phyloP scores from a whole-genome alignment of 2,797 vertebrate species.

The Nothura maculosa region DNA sequence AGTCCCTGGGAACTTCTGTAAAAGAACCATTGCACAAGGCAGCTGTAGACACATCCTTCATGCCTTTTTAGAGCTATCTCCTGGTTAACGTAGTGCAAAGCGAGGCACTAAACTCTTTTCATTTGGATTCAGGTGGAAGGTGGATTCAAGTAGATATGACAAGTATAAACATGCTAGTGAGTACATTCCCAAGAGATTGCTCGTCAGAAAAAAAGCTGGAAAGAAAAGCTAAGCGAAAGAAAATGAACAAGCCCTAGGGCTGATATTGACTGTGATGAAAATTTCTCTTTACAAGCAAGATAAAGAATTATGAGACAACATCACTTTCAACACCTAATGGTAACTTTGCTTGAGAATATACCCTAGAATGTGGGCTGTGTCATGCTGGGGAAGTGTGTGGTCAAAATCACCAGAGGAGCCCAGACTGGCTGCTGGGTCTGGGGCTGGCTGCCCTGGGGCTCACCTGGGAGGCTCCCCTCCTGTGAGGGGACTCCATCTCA shows the following conservation, averaged over 20 bases:
- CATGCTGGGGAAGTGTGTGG: neutral
- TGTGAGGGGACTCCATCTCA: neutral
- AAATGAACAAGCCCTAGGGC: neutral
- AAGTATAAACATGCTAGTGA: neutral
- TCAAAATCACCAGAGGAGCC: neutral
- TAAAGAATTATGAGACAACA: neutral
- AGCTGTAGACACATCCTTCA: neutral
- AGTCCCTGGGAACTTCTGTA: neutral
- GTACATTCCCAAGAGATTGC: neutral
- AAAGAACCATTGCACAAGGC: neutral
- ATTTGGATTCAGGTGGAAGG: neutral
- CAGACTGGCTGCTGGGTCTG: too few species aligned
- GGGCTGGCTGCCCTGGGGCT: neutral
- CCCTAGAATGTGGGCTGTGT: neutral
- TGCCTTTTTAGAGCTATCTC: rapidly evolving
- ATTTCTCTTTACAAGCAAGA: neutral
- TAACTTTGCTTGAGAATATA: neutral
- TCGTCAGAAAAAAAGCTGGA: neutral
- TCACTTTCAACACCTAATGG: neutral
- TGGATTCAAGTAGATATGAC: neutral
- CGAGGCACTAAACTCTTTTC: neutral
- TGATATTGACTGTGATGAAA: neutral
- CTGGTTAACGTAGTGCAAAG: neutral
- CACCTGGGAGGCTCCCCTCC: neutral
- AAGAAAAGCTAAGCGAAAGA: neutral